Evolutionary conservation across 1,140 invertebrate species (phyloP), one percentile per base, ranked within the genome.

Genomic region (Hypothenemus hampei): DNA sequence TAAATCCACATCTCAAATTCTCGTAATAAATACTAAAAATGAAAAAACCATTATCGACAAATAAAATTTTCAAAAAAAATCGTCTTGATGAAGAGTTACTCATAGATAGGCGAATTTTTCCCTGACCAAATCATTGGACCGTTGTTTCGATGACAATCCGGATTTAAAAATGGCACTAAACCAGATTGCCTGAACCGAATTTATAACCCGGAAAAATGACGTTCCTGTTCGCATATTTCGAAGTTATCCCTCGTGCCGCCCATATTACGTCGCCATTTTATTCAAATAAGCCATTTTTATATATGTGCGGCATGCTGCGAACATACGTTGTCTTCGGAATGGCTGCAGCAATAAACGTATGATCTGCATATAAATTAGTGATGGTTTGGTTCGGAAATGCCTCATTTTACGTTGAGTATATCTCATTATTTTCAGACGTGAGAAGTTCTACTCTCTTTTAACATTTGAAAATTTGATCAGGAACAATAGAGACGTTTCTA

Each of bases 251-350:
- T 51, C 36, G 11, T 51, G 37, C 23, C 8, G 21, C 16, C 48
- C 36, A 51, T 41, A 36, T 53, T 44, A 31, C 20, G 35, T 20
- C n/a, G 35, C 40, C 19, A 51, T 48, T 57, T 61, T 61, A 61
- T 61, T 61, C 55, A 58, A 57, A 61, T 57, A 57, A 47, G 57
- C 49, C 59, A 58, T 52, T 60, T 61, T 57, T 52, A 56, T 49
- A 37, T 47, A 54, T 57, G 49, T 49, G 47, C 15, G 47, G 47
- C 39, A 54, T 47, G 19, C 55, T 50, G 55, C 45, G 54, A 58
- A 57, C 59, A 60, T 57, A 54, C 55, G 45, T 60, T 43, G 47
- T 57, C 55, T 57, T 16, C 36, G 43, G 57, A 60, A 60, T 48
- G 59, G 55, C 59, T 41, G 50, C 40, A 31, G 55, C 59, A 61